Evolutionary conservation across 2,113 vertebrate genomes (phyloP), one percentile per base, ranked within the genome.

Genomic region (Procavia capensis): DNA sequence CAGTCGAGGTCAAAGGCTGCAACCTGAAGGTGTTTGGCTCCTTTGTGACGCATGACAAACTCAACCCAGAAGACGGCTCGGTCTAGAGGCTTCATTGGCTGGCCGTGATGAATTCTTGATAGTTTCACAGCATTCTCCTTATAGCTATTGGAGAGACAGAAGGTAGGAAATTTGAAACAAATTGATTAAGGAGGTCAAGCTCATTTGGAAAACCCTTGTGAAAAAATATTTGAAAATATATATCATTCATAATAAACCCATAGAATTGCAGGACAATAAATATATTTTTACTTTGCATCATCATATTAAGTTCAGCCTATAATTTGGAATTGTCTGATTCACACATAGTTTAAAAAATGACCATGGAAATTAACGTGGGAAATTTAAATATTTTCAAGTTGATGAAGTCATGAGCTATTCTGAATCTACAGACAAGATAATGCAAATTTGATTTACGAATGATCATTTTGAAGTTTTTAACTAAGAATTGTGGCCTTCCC

Each of bases 91-190:
- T n/a, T n/a, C n/a, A n/a, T n/a, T n/a, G n/a, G n/a, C n/a, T n/a
- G n/a, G n/a, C n/a, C n/a, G n/a, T n/a, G n/a, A n/a, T n/a, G n/a
- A n/a, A n/a, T n/a, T n/a, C n/a, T n/a, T n/a, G n/a, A n/a, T n/a
- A n/a, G n/a, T n/a, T n/a, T n/a, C n/a, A n/a, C n/a, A n/a, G n/a
- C 96, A 17, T 98, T 99, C 91, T 99, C 98, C 90, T 99, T 99
- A 92, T 99, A 99, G 36, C 99, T 98, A 47, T 39, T 78, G 79
- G 50, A 72, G 41, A 43, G 86, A 70, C 3, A 54, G 24, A 81
- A 34, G 57, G 14, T 17, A 79, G 0, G 0, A 47, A n/a, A 1
- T 43, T n/a, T 41, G 20, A 50, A 78, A 43, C 0, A 5, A 84
- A 27, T 61, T 61, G 59, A 14, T 4, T 57, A 68, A 85, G 3